Conservation (phyloP, 2,113 vertebrate species). For the Tachuris rubrigastra region DNA sequence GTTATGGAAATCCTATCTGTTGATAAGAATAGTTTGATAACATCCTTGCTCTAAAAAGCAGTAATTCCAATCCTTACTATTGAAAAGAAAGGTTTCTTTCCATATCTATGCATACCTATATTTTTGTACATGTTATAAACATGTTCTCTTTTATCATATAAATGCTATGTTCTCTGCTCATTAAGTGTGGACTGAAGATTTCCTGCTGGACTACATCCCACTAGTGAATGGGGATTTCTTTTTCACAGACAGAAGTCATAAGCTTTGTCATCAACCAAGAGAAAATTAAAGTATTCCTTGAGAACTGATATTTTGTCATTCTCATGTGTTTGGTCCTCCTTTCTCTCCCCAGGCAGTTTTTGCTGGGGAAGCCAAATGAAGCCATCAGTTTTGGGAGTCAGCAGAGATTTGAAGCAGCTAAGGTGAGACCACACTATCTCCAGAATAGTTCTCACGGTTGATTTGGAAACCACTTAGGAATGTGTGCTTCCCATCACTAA, state of each 20-base stretch:
- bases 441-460: too few relatives aligned
- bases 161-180: neutral
- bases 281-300: neutral
- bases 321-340: accelerated
- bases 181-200: neutral
- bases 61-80: neutral
- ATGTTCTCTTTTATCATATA: neutral
- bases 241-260: neutral
- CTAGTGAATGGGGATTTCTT: neutral
- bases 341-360: neutral
- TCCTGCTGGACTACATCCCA: neutral
- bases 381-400: neutral
- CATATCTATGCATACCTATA: accelerated
- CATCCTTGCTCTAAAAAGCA: neutral
- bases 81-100: neutral
- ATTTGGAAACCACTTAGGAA: neutral
- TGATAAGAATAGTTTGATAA: neutral
- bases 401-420: neutral
- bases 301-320: neutral
- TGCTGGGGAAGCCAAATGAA: neutral
- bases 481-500: neutral
- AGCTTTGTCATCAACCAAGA: neutral
- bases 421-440: neutral
- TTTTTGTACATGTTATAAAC: neutral
- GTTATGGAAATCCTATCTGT: neutral